Evolutionary conservation across 2,797 vertebrate species (phyloP).

Genomic region (Carapus acus): DNA sequence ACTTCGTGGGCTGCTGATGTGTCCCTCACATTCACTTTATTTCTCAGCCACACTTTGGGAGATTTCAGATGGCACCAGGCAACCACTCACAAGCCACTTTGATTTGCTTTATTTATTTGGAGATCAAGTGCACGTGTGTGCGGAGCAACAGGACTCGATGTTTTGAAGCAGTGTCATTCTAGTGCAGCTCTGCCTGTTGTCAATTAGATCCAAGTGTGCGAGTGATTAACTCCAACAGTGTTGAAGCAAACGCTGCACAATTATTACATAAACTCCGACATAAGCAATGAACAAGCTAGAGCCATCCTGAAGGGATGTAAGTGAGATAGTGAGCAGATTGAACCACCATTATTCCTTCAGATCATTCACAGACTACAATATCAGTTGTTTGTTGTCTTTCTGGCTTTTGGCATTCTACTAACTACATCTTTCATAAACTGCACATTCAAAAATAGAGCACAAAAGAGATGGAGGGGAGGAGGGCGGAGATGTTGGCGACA

Average conservation of each 20-base stretch:
- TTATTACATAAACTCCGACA: conserved; percentile 67
- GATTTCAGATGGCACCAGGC: conserved; percentile 72
- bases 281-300: conserved; percentile 64
- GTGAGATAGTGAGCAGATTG: conserved; percentile 50
- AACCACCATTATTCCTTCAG: conserved; percentile 42
- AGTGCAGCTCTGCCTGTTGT: conserved; percentile 63
- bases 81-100: conserved; percentile 65
- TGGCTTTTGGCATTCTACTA: conserved; percentile 16
- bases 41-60: conserved; percentile 72
- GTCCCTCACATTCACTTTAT: conserved; percentile 76
- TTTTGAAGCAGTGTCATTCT: conserved; percentile 63
- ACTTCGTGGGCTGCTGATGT: conserved; percentile 63
- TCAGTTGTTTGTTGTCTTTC: conserved; percentile 37
- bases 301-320: conserved; percentile 32
- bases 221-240: conserved; percentile 73
- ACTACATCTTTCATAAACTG: conserved; percentile 25
- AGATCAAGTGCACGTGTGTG: conserved; percentile 32
- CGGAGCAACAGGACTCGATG: conserved; percentile 30
- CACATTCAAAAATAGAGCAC: conserved; percentile 43
- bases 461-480: too few species aligned
- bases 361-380: conserved; percentile 45
- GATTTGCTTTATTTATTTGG: conserved; percentile 74
- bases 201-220: conserved; percentile 67
- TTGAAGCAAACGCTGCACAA: conserved; percentile 67
- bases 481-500: conserved; percentile 32